Base-by-base conservation (phyloP, 1,140 invertebrate species). In the Drosophila repleta region DNA sequence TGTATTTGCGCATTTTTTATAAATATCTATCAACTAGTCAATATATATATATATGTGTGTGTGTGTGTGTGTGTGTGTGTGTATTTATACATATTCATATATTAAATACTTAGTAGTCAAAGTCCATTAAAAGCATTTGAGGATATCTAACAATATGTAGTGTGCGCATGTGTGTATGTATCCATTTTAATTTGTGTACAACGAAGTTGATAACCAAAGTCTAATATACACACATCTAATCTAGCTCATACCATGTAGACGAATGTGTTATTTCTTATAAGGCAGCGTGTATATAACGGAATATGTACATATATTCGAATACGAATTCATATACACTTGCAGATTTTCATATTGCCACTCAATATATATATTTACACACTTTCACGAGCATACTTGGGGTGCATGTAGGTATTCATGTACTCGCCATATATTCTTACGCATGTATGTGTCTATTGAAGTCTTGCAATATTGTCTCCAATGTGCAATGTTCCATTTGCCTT, bases 401-500 rank as follows among this genome's bases (percentile, higher is more conserved):
- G 43, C 8, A 45, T 8, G 18, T 45, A 29, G 7, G 18, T 13
- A 15, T 46, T 4, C 39, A 37, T 24, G 20, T 21, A 17, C 6
- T 6, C 0, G 39, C 5, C n/a, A 4, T 29, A 63, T 62, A 70
- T 45, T 65, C 58, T 56, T 57, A 66, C 39, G 63, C 62, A 71
- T 29, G 65, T 57, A 24, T 71, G 53, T 53, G 43, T 64, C 43
- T 35, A 43, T 45, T 52, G 29, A 37, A 52, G 37, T 66, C 53
- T 62, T 53, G 26, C 57, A 52, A 68, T 58, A 56, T 57, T 43
- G 24, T 48, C 37, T 45, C 21, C 35, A 51, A n/a, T 58, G 6
- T 52, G 46, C 32, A 45, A 41, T 55, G 51, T 35, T 65, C 51
- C 55, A 58, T 67, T 67, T 58, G 57, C 32, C 55, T 41, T 46